Evolutionary conservation across 2,797 vertebrate genomes (phyloP).

Genomic region (Prunella strophiata): DNA sequence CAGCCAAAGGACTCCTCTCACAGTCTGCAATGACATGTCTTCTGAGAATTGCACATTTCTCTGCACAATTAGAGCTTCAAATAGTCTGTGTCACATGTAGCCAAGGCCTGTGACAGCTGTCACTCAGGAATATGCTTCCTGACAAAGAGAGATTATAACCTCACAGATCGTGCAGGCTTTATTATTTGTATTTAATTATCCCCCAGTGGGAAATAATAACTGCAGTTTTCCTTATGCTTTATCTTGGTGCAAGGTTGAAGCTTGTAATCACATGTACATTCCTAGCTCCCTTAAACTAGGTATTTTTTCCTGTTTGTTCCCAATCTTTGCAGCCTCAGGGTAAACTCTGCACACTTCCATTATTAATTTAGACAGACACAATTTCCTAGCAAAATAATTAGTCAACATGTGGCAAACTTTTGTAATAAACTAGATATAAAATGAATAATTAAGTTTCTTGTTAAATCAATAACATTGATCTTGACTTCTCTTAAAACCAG

Average conservation of each 20-base stretch:
- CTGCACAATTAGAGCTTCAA: slow-evolving; percentile 69
- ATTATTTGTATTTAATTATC: slow-evolving; percentile 72
- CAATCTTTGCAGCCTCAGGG: slow-evolving; percentile 68
- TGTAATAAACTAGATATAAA: slow-evolving; percentile 76
- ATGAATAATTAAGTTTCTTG: slow-evolving; percentile 76
- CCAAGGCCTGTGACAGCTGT: slow-evolving; percentile 74
- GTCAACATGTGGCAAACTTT: slow-evolving; percentile 63
- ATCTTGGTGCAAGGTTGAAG: slow-evolving; percentile 43
- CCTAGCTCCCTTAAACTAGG: background rate
- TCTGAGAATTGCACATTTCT: slow-evolving; percentile 32
- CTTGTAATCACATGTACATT: slow-evolving; percentile 42
- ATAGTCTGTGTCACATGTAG: slow-evolving; percentile 26
- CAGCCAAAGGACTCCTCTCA: slow-evolving; percentile 57
- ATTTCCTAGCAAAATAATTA: slow-evolving; percentile 76
- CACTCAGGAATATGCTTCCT: slow-evolving; percentile 67
- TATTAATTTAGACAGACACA: slow-evolving; percentile 74
- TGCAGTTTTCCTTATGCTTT: slow-evolving; percentile 21
- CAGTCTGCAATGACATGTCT: slow-evolving; percentile 54
- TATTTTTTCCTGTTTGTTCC: slow-evolving; percentile 31
- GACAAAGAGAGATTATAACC: slow-evolving; percentile 40
- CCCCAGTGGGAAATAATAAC: slow-evolving; percentile 59
- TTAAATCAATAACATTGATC: slow-evolving; percentile 77
- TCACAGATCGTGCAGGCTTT: slow-evolving; percentile 52
- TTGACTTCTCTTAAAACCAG: slow-evolving; percentile 63
- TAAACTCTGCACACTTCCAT: slow-evolving; percentile 61